phyloP scores from a whole-genome alignment of 2,797 vertebrate species.

The Clarias platycephalus region DNA sequence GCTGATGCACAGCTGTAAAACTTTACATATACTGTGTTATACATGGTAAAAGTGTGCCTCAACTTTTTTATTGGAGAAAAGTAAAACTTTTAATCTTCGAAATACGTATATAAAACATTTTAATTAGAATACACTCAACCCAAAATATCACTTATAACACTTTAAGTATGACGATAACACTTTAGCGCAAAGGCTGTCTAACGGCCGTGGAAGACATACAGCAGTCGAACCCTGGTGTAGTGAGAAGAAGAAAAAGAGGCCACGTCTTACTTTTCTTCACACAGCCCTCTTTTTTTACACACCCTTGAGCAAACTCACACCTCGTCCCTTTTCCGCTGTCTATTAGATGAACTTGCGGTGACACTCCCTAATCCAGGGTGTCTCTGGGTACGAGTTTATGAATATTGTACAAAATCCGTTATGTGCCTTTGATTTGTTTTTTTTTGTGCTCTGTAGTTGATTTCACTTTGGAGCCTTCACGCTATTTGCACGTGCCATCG shows the following conservation, averaged over 20 bases:
- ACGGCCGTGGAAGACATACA: too few relatives aligned
- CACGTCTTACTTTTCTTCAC: not conserved
- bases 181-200: not conserved
- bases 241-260: not conserved
- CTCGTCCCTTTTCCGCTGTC: not conserved
- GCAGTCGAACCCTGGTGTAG: not conserved
- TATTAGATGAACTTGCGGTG: not conserved
- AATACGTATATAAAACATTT: not conserved
- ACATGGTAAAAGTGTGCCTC: not conserved
- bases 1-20: not conserved
- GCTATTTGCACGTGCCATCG: constrained; percentile 71
- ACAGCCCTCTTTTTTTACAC: not conserved
- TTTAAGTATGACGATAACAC: not conserved
- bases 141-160: not conserved
- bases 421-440: not conserved
- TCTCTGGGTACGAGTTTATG: not conserved
- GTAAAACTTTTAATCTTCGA: not conserved
- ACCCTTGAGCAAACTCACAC: not conserved
- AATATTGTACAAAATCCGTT: not conserved
- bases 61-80: not conserved
- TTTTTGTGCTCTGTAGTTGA: constrained; percentile 76
- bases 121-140: not conserved
- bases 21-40: not conserved
- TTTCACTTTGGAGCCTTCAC: constrained; percentile 81
- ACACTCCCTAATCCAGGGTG: not conserved